Conservation (phyloP, 2,888 invertebrate species). For the Maniola hyperantus region DNA sequence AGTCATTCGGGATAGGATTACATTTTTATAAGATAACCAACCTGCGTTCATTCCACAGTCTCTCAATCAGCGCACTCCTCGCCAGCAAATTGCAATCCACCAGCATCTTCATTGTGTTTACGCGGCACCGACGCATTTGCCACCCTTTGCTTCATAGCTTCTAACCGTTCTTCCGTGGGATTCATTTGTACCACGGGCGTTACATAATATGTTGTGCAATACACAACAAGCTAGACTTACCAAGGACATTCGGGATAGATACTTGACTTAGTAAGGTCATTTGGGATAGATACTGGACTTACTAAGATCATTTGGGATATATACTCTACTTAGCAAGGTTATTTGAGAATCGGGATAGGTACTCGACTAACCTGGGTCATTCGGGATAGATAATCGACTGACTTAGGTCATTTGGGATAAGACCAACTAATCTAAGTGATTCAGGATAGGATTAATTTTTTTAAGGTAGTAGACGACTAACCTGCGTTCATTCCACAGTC, state of each 20-base stretch:
- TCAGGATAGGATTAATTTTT: too few species aligned
- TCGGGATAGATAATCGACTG: too few species aligned
- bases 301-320: too few species aligned
- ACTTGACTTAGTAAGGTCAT: too few species aligned
- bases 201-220: conserved; percentile 68
- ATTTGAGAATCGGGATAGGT: too few species aligned
- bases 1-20: too few species aligned
- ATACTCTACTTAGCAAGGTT: too few species aligned
- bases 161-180: conserved; percentile 66
- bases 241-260: too few species aligned
- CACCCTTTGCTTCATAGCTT: conserved; percentile 73
- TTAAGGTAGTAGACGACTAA: background rate
- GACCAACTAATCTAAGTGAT: too few species aligned
- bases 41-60: conserved; percentile 64
- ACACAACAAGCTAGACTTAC: conserved; percentile 73
- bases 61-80: conserved; percentile 55
- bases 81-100: conserved; percentile 57
- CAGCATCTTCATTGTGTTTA: conserved; percentile 58
- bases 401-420: too few species aligned
- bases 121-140: conserved; percentile 67
- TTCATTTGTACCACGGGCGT: conserved; percentile 60
- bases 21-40: background rate
- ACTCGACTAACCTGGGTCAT: too few species aligned
- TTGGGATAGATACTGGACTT: too few species aligned
- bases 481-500: conserved; percentile 64